Evolutionary conservation across 2,888 invertebrate genomes (phyloP).

Genomic region (Calliopum simillimum): DNA sequence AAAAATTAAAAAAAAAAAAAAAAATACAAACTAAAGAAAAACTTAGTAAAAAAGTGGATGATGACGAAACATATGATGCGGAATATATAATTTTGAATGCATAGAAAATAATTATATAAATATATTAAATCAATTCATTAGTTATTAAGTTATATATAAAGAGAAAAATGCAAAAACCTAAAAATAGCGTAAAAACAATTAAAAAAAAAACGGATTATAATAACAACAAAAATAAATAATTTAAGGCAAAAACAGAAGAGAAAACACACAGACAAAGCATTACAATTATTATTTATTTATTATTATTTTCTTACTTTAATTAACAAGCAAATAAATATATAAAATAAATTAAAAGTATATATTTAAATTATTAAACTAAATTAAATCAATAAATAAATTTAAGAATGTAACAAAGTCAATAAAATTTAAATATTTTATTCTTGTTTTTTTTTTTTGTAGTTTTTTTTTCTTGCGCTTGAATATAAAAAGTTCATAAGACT

Average conservation of each 20-base stretch:
- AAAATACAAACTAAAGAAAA: neutral
- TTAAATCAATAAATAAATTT: constrained; percentile 35
- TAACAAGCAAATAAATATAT: constrained; percentile 44
- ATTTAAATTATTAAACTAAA: constrained; percentile 5
- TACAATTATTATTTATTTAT: constrained; percentile 7
- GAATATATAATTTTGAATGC: neutral
- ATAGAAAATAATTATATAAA: neutral
- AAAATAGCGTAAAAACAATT: constrained; percentile 19
- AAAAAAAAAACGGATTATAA: constrained; percentile 30
- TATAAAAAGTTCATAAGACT: neutral
- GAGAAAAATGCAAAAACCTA: constrained; percentile 21
- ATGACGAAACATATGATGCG: neutral
- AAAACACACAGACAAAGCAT: constrained; percentile 37
- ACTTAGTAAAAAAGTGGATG: neutral
- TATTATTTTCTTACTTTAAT: constrained; percentile 23
- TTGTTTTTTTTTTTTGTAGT: constrained; percentile 18
- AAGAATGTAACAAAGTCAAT: neutral
- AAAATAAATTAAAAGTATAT: constrained; percentile 44
- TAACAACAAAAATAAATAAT: constrained; percentile 30
- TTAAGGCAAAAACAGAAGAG: constrained; percentile 23
- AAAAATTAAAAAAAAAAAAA: neutral
- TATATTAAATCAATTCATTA: constrained; percentile 2
- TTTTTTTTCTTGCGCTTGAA: constrained; percentile 4
- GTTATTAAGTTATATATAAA: neutral
- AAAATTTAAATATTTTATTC: constrained; percentile 12